phyloP scores from a whole-genome alignment of 2,888 invertebrate genomes.

The Macrosoma leucophasiata region DNA sequence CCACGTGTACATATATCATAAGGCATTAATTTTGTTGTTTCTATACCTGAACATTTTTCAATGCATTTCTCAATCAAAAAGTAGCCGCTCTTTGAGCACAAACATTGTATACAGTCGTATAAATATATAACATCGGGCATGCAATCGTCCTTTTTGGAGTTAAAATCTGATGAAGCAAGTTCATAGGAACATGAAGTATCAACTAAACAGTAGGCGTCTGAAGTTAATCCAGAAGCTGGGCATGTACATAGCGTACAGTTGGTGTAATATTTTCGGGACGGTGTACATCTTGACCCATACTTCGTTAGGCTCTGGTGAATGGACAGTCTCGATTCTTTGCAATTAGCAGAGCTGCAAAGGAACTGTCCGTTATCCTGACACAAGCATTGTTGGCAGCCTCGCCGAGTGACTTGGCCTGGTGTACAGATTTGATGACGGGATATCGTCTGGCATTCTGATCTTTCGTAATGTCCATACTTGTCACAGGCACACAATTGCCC shows the following conservation, averaged over 20 bases:
- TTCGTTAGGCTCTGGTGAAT: constrained; percentile 10
- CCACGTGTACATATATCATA: constrained; percentile 40
- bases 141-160: constrained; percentile 38
- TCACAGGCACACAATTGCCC: constrained; percentile 50
- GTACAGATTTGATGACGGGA: constrained; percentile 39
- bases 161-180: constrained; percentile 23
- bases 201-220: constrained; percentile 50
- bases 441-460: constrained; percentile 39
- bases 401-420: constrained; percentile 49
- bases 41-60: constrained; percentile 44
- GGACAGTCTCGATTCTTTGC: constrained; percentile 27
- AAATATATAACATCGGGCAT: constrained; percentile 61
- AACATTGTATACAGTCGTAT: constrained; percentile 53
- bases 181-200: constrained; percentile 45
- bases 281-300: constrained; percentile 41
- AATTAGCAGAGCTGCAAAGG: constrained; percentile 41
- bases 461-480: constrained; percentile 42
- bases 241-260: constrained; percentile 60
- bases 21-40: constrained; percentile 16
- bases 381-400: constrained; percentile 54
- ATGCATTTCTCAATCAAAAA: constrained; percentile 48
- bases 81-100: constrained; percentile 50
- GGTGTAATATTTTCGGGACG: constrained; percentile 51
- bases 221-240: constrained; percentile 47
- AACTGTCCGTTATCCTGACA: constrained; percentile 50